A percentile compares a stretch with the other conserved stretches of the same genome.
Evolutionary conservation across 2,888 invertebrate species (phyloP).

Genomic region (Geotrupes spiniger): DNA sequence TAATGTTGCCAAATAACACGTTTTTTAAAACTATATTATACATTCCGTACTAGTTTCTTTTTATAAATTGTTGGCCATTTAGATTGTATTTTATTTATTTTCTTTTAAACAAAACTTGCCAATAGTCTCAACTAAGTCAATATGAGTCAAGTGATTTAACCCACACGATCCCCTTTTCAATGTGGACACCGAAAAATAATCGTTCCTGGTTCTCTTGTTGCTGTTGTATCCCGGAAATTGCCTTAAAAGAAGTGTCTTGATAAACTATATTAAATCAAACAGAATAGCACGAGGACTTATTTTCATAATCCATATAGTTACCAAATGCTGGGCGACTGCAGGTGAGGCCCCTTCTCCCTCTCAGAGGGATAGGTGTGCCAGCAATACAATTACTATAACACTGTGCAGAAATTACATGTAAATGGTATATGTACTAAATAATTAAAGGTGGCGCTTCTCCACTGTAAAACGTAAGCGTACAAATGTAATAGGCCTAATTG

Average conservation of each 20-base stretch:
- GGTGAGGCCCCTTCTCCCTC: background rate
- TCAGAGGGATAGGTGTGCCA: constrained; percentile 8
- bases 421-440: constrained; percentile 3
- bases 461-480: constrained; percentile 46
- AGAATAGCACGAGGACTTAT: constrained; percentile 20
- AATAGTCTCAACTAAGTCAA: constrained; percentile 39
- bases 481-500: constrained; percentile 48
- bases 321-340: constrained; percentile 8
- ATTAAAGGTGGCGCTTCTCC: constrained; percentile 38
- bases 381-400: background rate
- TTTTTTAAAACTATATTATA: constrained; percentile 47
- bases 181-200: constrained; percentile 10
- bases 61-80: constrained; percentile 36
- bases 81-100: constrained; percentile 33
- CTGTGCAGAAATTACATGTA: too few relatives aligned
- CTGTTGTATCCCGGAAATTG: constrained; percentile 30
- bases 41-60: constrained; percentile 50
- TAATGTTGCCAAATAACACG: constrained; percentile 54
- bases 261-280: constrained; percentile 21
- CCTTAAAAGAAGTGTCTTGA: constrained; percentile 36
- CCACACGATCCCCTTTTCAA: constrained; percentile 1
- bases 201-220: constrained; percentile 19
- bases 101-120: constrained; percentile 27
- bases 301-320: constrained; percentile 23
- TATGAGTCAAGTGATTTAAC: constrained; percentile 29